Evolutionary conservation across 92 coral and sea anemone species (phyloP).

Genomic region (Parazoanthus darwini): DNA sequence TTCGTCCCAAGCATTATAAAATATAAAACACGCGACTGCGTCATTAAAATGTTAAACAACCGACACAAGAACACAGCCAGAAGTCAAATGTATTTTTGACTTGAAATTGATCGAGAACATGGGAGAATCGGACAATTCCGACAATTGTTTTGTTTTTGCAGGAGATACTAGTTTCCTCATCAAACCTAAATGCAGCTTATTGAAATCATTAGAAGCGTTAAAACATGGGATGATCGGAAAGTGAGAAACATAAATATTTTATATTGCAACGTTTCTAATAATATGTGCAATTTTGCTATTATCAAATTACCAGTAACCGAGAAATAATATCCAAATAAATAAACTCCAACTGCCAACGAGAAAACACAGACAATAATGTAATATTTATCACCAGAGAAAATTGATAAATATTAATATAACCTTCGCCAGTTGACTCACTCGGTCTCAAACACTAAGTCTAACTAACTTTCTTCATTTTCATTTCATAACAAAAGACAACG

Average conservation of each 20-base stretch:
- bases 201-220: no score
- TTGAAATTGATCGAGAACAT: not conserved
- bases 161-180: not conserved
- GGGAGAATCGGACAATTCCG: not conserved
- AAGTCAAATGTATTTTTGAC: no score
- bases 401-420: not conserved
- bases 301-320: not conserved
- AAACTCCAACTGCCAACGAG: not conserved
- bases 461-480: no score
- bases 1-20: no score
- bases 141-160: not conserved
- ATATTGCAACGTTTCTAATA: not conserved
- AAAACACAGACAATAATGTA: not conserved
- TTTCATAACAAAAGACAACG: not conserved
- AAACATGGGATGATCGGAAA: no score
- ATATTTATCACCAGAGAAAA: not conserved
- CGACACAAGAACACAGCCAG: no score
- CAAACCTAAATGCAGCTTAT: not conserved
- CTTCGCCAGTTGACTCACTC: not conserved
- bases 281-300: not conserved
- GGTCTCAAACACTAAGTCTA: not conserved
- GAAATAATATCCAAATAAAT: constrained; percentile 6
- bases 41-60: no score
- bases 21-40: no score
- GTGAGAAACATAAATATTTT: no score